Conservation (phyloP, 2,888 invertebrate species). For the Drosophila suboccidentalis region DNA sequence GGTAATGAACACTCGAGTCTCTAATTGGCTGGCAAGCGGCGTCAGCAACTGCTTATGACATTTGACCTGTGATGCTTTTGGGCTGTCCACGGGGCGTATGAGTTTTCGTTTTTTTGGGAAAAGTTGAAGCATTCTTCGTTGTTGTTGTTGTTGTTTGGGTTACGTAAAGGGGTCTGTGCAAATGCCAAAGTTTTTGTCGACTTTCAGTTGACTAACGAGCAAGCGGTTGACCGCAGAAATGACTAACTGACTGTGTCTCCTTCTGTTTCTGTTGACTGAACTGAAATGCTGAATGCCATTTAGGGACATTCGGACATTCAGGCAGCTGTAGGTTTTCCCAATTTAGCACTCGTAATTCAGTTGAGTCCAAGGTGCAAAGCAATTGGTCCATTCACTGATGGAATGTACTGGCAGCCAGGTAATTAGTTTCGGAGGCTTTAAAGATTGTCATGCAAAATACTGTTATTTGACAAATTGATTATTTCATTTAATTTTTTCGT, state of each 20-base stretch:
- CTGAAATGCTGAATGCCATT: slow-evolving; percentile 7
- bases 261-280: slow-evolving; percentile 20
- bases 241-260: slow-evolving; percentile 38
- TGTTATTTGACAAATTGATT: slow-evolving; percentile 18
- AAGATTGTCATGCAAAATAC: not conserved
- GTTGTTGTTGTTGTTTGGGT: not conserved
- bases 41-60: slow-evolving; percentile 45
- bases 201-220: slow-evolving; percentile 51
- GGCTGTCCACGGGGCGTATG: slow-evolving; percentile 22
- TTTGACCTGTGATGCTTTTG: slow-evolving; percentile 30
- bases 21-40: slow-evolving; percentile 27
- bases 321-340: slow-evolving; percentile 7
- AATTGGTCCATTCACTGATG: slow-evolving; percentile 23
- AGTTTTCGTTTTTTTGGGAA: not conserved
- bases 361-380: slow-evolving; percentile 26
- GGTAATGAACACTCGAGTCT: slow-evolving; percentile 6
- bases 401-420: slow-evolving; percentile 1
- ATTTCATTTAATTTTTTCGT: too few relatives aligned
- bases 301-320: not conserved
- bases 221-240: slow-evolving; percentile 61
- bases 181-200: slow-evolving; percentile 30
- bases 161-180: not conserved
- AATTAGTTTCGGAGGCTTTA: not conserved
- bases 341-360: slow-evolving; percentile 20
- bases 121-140: slow-evolving; percentile 11